phyloP scores from a whole-genome alignment of 1,140 invertebrate genomes.

The Leptinotarsa defecta region DNA sequence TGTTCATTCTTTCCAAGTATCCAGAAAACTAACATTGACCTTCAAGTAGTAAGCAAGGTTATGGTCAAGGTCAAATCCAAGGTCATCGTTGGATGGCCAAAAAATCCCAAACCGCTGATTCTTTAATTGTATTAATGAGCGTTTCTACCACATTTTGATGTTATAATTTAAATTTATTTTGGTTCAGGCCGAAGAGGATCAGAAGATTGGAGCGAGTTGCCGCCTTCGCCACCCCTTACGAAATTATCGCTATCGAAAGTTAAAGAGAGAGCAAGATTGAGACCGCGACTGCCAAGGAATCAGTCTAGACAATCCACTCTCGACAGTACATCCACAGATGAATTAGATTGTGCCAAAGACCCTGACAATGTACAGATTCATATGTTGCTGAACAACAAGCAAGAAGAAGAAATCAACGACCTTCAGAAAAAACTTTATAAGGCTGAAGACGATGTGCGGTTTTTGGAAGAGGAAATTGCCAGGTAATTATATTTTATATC shows the following conservation, averaged over 20 bases:
- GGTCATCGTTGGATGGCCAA: too few relatives aligned
- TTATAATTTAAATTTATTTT: not conserved
- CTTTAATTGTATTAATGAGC: not conserved
- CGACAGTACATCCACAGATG: conserved; percentile 68
- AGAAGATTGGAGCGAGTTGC: conserved; percentile 71
- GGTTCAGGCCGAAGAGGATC: conserved; percentile 60
- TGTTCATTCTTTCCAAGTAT: too few relatives aligned
- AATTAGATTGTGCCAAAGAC: conserved; percentile 58
- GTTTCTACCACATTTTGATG: not conserved
- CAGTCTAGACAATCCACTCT: conserved; percentile 69
- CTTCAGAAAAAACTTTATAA: conserved; percentile 72
- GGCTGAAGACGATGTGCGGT: conserved; percentile 47
- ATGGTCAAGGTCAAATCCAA: too few relatives aligned
- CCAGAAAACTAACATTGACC: too few relatives aligned
- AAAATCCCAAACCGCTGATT: too few relatives aligned
- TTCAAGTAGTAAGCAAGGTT: too few relatives aligned
- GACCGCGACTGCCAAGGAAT: conserved; percentile 66
- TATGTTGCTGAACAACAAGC: conserved; percentile 59
- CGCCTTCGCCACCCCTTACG: conserved; percentile 71
- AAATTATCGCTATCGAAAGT: conserved; percentile 75
- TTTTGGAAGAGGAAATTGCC: conserved; percentile 51
- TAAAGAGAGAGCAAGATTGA: conserved; percentile 73
- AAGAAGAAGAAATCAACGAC: conserved; percentile 70
- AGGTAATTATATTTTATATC: conserved; percentile 38
- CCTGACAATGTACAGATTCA: conserved; percentile 35